A percentile compares a stretch with the other conserved stretches of the same genome.
These are phyloP conservation scores for Enteromius argenteus DNA, from an alignment of 2,797 vertebrate species.

Conservation along the genomic window DNA sequence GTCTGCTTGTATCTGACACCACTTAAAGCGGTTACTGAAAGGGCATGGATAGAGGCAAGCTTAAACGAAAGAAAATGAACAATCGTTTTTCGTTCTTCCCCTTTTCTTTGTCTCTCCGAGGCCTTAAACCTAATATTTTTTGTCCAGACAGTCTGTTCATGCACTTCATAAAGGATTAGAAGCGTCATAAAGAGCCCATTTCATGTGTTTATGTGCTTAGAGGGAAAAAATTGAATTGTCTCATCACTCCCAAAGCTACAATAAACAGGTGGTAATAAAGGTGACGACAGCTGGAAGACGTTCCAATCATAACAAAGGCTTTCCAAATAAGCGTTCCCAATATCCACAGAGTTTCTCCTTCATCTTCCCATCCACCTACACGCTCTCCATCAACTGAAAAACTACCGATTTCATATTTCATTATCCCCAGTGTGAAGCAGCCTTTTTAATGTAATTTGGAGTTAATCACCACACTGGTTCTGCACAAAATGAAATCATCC, in stretches of 20 bases:
- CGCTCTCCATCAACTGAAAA: constrained; percentile 36
- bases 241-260: constrained; percentile 41
- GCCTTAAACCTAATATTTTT: constrained; percentile 69
- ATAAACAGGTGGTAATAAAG: constrained; percentile 49
- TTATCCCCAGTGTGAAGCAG: constrained; percentile 52
- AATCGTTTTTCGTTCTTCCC: constrained; percentile 53
- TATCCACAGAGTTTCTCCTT: constrained; percentile 11
- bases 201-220: constrained; percentile 31
- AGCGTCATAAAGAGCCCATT: constrained; percentile 34
- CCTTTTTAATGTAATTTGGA: constrained; percentile 56
- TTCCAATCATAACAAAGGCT: constrained; percentile 39
- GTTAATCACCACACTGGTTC: constrained; percentile 52
- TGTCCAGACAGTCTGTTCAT: constrained; percentile 83
- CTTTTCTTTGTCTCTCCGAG: constrained; percentile 61
- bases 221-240: constrained; percentile 2
- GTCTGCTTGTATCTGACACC: constrained; percentile 81
- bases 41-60: constrained; percentile 79
- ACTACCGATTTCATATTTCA: constrained; percentile 47
- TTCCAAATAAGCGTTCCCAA: constrained; percentile 15
- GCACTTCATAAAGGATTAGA: constrained; percentile 68
- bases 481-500: constrained; percentile 58
- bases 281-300: constrained; percentile 29
- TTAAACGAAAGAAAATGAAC: constrained; percentile 77
- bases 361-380: constrained; percentile 31
- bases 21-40: constrained; percentile 79